These are phyloP conservation scores for Mycetomoellerius zeteki DNA, from an alignment of 1,140 invertebrate genomes.

Conservation along the genomic window DNA sequence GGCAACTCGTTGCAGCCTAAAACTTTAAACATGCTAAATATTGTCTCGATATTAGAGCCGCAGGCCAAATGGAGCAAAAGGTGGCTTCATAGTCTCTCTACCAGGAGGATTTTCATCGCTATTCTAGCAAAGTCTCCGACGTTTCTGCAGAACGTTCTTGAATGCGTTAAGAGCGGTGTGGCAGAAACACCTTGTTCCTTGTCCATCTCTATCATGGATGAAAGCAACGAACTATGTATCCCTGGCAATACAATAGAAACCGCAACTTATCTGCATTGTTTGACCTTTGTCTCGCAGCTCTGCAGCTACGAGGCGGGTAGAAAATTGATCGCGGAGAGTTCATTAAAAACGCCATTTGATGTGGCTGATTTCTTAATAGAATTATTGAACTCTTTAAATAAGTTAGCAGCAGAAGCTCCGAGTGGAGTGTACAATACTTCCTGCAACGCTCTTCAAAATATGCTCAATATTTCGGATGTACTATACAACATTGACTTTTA, in stretches of 20 bases:
- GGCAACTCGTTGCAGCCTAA: slow-evolving; percentile 73
- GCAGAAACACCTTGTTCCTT: slow-evolving; percentile 74
- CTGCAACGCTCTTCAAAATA: slow-evolving; percentile 75
- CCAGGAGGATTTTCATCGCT: slow-evolving; percentile 78
- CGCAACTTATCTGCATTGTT: slow-evolving; percentile 82
- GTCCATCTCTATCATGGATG: slow-evolving; percentile 79
- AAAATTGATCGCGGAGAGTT: slow-evolving; percentile 75
- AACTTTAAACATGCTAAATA: slow-evolving; percentile 78
- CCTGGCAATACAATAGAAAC: slow-evolving; percentile 83
- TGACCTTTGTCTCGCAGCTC: slow-evolving; percentile 81
- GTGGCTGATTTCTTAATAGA: slow-evolving; percentile 79
- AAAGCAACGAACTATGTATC: slow-evolving; percentile 80
- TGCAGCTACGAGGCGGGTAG: slow-evolving; percentile 79
- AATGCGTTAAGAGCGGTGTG: slow-evolving; percentile 75
- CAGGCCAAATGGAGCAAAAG: slow-evolving; percentile 82
- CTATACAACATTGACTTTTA: slow-evolving; percentile 81
- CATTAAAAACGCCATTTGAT: slow-evolving; percentile 74
- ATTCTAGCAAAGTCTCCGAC: slow-evolving; percentile 80
- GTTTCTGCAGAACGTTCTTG: slow-evolving; percentile 78
- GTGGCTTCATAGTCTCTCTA: slow-evolving; percentile 82
- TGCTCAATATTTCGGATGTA: slow-evolving; percentile 76
- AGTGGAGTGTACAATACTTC: slow-evolving; percentile 81
- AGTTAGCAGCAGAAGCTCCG: slow-evolving; percentile 75
- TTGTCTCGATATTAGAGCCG: slow-evolving; percentile 83
- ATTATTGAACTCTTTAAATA: slow-evolving; percentile 79